These are phyloP conservation scores for Aphidoletes aphidimyza DNA, from an alignment of 2,888 invertebrate genomes.

Conservation along the genomic window DNA sequence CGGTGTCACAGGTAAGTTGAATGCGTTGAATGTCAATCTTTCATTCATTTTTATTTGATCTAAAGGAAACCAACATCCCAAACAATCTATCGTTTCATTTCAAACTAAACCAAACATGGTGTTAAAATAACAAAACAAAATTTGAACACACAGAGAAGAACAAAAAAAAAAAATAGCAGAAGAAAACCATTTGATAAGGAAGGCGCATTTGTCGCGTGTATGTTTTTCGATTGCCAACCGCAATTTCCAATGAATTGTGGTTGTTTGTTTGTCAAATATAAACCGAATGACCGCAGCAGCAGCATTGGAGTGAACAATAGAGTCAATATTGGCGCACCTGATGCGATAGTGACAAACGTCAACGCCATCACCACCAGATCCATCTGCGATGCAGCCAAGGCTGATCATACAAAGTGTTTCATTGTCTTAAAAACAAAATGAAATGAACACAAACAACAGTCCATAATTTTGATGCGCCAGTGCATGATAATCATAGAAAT, in stretches of 20 bases:
- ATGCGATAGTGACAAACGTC: conserved; percentile 1
- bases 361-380: neutral
- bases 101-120: neutral
- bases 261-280: conserved; percentile 3
- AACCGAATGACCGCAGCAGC: conserved; percentile 12
- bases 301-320: conserved; percentile 2
- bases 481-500: conserved; percentile 37
- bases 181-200: neutral
- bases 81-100: conserved; percentile 7
- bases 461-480: neutral
- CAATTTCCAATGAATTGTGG: neutral
- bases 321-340: conserved; percentile 45
- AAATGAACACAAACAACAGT: neutral
- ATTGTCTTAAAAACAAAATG: neutral
- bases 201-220: neutral
- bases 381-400: neutral
- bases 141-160: neutral
- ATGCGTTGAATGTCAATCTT: conserved; percentile 14
- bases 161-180: neutral
- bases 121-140: neutral
- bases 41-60: conserved; percentile 3
- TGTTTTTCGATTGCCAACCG: neutral
- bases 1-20: conserved; percentile 53
- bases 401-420: neutral
- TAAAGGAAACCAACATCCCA: neutral